A percentile compares a stretch with the other conserved stretches of the same genome.
Conservation (phyloP, 2,888 invertebrate species). For the Dendrolimus houi region DNA sequence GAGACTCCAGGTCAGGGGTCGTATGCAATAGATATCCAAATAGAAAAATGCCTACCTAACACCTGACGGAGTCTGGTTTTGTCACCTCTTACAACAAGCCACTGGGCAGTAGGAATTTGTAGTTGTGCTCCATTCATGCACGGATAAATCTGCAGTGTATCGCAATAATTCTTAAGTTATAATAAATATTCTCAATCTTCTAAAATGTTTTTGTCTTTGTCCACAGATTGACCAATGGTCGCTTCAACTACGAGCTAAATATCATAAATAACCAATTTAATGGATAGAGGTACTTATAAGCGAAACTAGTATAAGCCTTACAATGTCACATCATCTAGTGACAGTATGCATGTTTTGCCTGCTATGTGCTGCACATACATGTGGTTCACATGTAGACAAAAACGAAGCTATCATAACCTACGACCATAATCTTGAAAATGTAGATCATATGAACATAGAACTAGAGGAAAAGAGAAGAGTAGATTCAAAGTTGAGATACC, state of each 20-base stretch:
- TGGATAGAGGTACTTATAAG: conserved; percentile 19
- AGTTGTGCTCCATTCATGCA: too few species aligned
- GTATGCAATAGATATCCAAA: too few species aligned
- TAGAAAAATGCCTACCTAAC: too few species aligned
- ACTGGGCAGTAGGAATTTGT: too few species aligned
- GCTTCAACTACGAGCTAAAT: conserved; percentile 11
- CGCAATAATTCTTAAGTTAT: too few species aligned
- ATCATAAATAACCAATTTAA: conserved; percentile 14
- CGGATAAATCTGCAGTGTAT: too few species aligned
- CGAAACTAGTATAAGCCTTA: conserved; percentile 23
- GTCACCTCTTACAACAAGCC: too few species aligned
- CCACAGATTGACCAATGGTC: conserved; percentile 27
- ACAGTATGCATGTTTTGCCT: conserved; percentile 91
- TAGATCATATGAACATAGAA: conserved; percentile 29
- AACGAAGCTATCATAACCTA: conserved; percentile 30
- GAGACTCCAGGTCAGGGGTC: too few species aligned
- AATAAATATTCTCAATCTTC: too few species aligned
- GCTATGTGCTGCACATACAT: conserved; percentile 86
- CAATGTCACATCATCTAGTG: conserved; percentile 77
- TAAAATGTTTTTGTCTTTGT: conserved; percentile 17
- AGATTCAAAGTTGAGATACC: conserved; percentile 31
- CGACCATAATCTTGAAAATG: conserved; percentile 28
- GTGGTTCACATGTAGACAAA: conserved; percentile 81
- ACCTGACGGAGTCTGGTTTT: too few species aligned
- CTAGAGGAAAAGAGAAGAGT: conserved; percentile 15